These are phyloP conservation scores for Urosaurus nigricauda DNA, from an alignment of 2,797 vertebrate species.

Conservation along the genomic window DNA sequence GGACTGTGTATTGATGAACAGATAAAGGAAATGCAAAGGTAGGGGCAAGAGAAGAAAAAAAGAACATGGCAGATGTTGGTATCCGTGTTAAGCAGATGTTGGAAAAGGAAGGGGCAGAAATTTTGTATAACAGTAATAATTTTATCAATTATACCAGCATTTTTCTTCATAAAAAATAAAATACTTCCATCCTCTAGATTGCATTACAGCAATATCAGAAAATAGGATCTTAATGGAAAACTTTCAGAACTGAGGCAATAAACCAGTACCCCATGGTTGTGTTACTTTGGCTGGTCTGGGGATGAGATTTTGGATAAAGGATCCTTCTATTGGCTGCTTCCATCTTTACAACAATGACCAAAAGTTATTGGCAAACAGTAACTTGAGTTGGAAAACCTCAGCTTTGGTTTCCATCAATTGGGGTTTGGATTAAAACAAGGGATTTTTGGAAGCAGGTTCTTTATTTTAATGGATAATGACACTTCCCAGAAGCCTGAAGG, in stretches of 20 bases:
- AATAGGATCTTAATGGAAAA: background rate
- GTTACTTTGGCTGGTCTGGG: no score
- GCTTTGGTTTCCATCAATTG: no score
- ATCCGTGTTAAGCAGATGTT: background rate
- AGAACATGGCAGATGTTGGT: conserved; percentile 10
- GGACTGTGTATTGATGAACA: background rate
- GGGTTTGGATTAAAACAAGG: no score
- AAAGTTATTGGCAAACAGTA: no score
- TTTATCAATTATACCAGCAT: background rate
- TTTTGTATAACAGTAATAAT: background rate
- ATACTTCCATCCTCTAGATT: background rate
- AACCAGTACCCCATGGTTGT: no score
- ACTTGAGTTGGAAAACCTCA: no score
- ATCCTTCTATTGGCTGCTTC: no score
- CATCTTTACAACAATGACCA: no score
- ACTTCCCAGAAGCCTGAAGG: no score
- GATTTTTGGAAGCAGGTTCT: no score
- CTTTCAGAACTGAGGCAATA: background rate
- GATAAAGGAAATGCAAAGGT: background rate
- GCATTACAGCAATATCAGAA: background rate
- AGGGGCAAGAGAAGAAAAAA: background rate
- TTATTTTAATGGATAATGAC: no score
- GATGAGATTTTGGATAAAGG: background rate
- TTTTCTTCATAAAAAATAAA: background rate
- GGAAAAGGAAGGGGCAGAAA: background rate